phyloP scores from a whole-genome alignment of 2,888 invertebrate species.

The Acleris emargana region DNA sequence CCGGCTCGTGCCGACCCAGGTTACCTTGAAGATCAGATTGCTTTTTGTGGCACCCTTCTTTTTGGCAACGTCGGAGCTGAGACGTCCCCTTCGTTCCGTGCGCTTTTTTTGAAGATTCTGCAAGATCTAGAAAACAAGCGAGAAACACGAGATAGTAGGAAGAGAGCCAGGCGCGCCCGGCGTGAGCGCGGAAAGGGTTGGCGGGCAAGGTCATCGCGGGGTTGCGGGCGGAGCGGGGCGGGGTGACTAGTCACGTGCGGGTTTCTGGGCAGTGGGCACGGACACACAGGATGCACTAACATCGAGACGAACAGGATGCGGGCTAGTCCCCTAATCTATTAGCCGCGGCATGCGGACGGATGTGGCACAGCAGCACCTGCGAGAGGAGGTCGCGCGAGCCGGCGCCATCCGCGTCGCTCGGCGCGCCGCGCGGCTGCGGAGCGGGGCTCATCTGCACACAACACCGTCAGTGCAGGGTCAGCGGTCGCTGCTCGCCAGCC shows the following conservation, averaged over 20 bases:
- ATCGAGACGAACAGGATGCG: constrained; percentile 70
- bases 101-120: constrained; percentile 99
- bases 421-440: constrained; percentile 77
- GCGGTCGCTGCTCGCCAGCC: constrained; percentile 48
- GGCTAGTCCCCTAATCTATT: constrained; percentile 76
- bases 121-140: constrained; percentile 98
- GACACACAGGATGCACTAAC: constrained; percentile 77
- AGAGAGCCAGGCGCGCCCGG: constrained; percentile 82
- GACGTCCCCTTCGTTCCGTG: constrained; percentile 98
- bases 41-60: constrained; percentile 98
- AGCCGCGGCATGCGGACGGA: constrained; percentile 53
- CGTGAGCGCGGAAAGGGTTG: constrained; percentile 64
- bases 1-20: constrained; percentile 86
- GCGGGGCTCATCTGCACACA: constrained; percentile 83
- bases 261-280: constrained; percentile 56
- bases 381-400: constrained; percentile 78
- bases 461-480: constrained; percentile 76
- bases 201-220: constrained; percentile 64
- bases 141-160: constrained; percentile 94
- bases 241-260: constrained; percentile 45
- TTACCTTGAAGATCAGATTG: constrained; percentile 99
- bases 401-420: constrained; percentile 69
- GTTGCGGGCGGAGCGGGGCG: constrained; percentile 59
- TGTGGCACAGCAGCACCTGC: constrained; percentile 63
- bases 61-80: constrained; percentile 96